Base-by-base conservation (phyloP, 1,140 invertebrate species). In the Drosophila dunni region DNA sequence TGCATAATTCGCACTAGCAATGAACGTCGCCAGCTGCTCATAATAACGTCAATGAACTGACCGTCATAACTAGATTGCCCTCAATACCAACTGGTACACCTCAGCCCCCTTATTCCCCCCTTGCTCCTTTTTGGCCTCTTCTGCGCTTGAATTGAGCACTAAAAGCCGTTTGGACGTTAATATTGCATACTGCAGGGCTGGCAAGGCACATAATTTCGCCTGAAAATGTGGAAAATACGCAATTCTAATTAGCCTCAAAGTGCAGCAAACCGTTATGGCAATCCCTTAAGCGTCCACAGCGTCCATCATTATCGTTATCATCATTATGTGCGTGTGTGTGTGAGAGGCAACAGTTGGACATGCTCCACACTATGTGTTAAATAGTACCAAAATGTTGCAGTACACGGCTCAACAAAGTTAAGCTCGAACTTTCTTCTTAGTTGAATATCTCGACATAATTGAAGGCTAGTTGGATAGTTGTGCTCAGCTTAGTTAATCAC, bases 1-100 rank as follows among this genome's bases (percentile, higher is more conserved):
- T 82, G 83, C 79, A 86, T 86, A 86, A 86, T 86, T 88, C 65
- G 71, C 82, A 76, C 72, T 48, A 48, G 20, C 64, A 76, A 88
- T 77, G 65, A 76, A 64, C 68, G 65, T 45, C 79, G 65, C 42
- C 79, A 88, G 71, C 72, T 82, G 82, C 40, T 63, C 20, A 70
- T 73, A 61, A 79, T 81, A 69, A 73, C 70, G 64, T 48, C 78
- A 78, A 68, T 75, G 65, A 78, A 65, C 67, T 58, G 75, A 76
- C 62, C 60, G 24, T 48, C 64, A 45, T 62, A 40, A 38, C 67
- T 46, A 36, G 33, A 69, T 70, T 68, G 66, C 48, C 67, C 42
- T 29, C 56, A 50, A 60, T 44, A 51, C 68, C 10, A 42, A 44
- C 38, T 36, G 44, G 34, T 24, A 48, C 62, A 61, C 51, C 64